A percentile compares a stretch with the other conserved stretches of the same genome.
These are phyloP conservation scores for Agrotis ipsilon DNA, from an alignment of 2,888 invertebrate species.

Conservation along the genomic window DNA sequence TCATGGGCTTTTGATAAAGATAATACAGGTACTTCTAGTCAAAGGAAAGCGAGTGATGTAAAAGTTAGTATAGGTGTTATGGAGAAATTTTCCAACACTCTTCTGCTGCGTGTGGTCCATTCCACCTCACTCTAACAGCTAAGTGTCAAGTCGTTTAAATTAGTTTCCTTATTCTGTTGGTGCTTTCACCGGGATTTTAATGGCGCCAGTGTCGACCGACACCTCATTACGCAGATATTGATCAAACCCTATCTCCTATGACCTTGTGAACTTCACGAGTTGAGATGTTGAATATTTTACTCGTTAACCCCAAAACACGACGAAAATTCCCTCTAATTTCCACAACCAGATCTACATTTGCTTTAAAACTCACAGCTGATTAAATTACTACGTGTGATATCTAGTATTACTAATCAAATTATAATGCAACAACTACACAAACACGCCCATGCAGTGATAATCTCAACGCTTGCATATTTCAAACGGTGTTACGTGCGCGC, in stretches of 20 bases:
- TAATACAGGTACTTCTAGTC: conserved; percentile 8
- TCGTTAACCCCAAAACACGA: conserved; percentile 70
- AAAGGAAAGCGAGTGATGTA: conserved; percentile 38
- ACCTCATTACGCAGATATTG: conserved; percentile 84
- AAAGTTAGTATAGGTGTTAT: conserved; percentile 33
- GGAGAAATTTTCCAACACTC: conserved; percentile 54
- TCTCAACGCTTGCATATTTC: conserved; percentile 57
- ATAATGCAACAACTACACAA: conserved; percentile 54
- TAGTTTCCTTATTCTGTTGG: conserved; percentile 77
- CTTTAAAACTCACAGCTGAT: conserved; percentile 41
- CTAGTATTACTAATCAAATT: conserved; percentile 55
- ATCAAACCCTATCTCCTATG: conserved; percentile 79
- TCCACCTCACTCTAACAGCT: conserved; percentile 67
- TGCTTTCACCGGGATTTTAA: conserved; percentile 80
- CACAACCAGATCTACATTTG: conserved; percentile 37
- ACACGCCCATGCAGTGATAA: conserved; percentile 56
- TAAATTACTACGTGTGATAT: conserved; percentile 47
- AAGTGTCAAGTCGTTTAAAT: conserved; percentile 80
- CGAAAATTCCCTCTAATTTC: conserved; percentile 51
- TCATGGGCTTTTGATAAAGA: conserved; percentile 30
- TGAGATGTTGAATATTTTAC: conserved; percentile 70
- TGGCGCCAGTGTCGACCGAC: conserved; percentile 79
- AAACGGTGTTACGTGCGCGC: conserved; percentile 45
- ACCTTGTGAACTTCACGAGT: conserved; percentile 81
- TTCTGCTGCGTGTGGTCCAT: conserved; percentile 71